Percentiles rank a stretch among this genome's conserved stretches.
phyloP scores from a whole-genome alignment of 2,113 vertebrate genomes.

The Scolopax mira region DNA sequence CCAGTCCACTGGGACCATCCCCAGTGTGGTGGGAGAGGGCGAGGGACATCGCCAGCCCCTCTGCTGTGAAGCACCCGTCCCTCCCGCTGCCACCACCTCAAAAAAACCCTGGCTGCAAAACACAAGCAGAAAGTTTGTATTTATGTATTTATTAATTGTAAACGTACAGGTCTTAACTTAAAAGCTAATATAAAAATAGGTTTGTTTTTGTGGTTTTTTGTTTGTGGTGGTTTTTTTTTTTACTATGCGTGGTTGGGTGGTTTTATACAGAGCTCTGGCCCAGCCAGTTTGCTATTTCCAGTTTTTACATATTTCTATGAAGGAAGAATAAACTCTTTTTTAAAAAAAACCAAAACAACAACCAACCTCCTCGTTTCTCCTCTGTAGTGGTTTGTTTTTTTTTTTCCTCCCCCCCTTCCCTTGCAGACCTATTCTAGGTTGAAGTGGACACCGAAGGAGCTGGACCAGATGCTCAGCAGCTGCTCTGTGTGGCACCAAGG shows the following conservation, averaged over 20 bases:
- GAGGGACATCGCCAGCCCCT: not conserved
- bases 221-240: not conserved
- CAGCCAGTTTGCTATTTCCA: constrained; percentile 3
- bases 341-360: not conserved
- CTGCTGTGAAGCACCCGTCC: too few relatives aligned
- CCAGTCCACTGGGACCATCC: not conserved
- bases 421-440: not conserved
- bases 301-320: not conserved
- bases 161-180: not conserved
- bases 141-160: constrained; percentile 45
- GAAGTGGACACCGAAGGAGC: not conserved
- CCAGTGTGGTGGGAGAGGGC: rapidly evolving
- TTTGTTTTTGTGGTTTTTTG: too few relatives aligned
- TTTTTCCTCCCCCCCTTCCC: too few relatives aligned
- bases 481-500: not conserved
- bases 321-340: not conserved
- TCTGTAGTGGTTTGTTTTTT: not conserved
- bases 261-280: constrained; percentile 29
- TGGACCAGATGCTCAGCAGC: not conserved
- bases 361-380: not conserved
- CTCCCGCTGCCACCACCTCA: rapidly evolving
- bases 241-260: not conserved
- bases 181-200: constrained; percentile 52
- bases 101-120: rapidly evolving
- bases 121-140: not conserved